Evolutionary conservation across 1,140 invertebrate genomes (phyloP).

Genomic region (Kradibia gibbosae): DNA sequence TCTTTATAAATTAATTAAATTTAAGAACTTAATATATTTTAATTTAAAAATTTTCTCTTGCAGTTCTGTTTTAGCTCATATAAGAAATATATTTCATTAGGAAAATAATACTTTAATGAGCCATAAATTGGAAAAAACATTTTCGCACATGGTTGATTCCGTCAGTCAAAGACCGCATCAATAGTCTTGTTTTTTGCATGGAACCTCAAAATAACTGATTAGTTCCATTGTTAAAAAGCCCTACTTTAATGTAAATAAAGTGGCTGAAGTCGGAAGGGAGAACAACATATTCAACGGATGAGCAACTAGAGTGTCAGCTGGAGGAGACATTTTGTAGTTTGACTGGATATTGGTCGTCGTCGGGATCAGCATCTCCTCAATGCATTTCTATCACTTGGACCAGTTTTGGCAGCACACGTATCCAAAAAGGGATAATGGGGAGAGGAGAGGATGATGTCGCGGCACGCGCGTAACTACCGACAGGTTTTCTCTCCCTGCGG

Average conservation of each 20-base stretch:
- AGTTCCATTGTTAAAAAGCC: conserved; percentile 23
- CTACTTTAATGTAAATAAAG: conserved; percentile 39
- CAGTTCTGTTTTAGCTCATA: no score
- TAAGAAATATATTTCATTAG: no score
- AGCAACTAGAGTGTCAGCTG: not conserved
- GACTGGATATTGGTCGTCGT: conserved; percentile 63
- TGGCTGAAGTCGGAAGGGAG: not conserved
- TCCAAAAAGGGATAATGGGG: not conserved
- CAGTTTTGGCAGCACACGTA: conserved; percentile 57
- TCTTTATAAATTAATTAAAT: no score
- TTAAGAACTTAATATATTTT: no score
- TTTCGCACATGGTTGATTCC: no score
- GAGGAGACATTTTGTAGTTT: not conserved
- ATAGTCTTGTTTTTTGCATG: no score
- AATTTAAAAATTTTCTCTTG: no score
- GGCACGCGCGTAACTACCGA: conserved; percentile 61
- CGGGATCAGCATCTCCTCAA: conserved; percentile 61
- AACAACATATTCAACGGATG: not conserved
- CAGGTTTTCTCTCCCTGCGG: conserved; percentile 59
- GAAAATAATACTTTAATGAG: no score
- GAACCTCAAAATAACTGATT: conserved; percentile 44
- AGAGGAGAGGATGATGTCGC: conserved; percentile 54
- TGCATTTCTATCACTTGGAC: conserved; percentile 54
- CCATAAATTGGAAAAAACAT: no score
- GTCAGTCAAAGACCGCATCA: no score